Evolutionary conservation across 1,140 invertebrate genomes (phyloP).

Genomic region (Dermatophagoides farinae): DNA sequence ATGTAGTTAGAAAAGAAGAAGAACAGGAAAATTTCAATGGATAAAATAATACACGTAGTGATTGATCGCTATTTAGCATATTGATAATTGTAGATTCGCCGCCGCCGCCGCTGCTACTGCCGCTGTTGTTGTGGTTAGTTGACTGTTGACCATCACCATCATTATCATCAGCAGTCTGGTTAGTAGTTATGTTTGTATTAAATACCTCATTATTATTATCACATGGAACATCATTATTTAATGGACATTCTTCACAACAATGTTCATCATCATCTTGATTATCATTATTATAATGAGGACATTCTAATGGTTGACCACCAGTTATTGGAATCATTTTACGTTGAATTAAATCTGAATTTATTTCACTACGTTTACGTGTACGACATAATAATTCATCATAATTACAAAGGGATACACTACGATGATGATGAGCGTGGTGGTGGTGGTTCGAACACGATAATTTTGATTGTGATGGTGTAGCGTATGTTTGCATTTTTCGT

Average conservation of each 20-base stretch:
- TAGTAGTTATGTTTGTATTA: too few species aligned
- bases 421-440: neutral
- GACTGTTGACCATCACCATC: neutral
- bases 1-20: neutral
- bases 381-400: neutral
- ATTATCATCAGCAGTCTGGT: too few species aligned
- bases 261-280: too few species aligned
- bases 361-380: too few species aligned
- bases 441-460: neutral
- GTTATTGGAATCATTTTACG: too few species aligned
- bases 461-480: neutral
- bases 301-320: too few species aligned
- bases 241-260: neutral
- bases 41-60: too few species aligned
- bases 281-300: too few species aligned
- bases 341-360: too few species aligned
- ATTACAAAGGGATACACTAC: neutral
- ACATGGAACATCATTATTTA: neutral
- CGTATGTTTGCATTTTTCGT: neutral
- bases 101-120: too few species aligned
- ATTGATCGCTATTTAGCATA: neutral
- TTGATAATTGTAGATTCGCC: neutral
- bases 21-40: too few species aligned
- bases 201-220: too few species aligned
- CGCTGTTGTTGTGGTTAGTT: neutral